A percentile compares a stretch with the other conserved stretches of the same genome.
Conservation (phyloP, 2,113 vertebrate species). For the Bubo blakistoni region DNA sequence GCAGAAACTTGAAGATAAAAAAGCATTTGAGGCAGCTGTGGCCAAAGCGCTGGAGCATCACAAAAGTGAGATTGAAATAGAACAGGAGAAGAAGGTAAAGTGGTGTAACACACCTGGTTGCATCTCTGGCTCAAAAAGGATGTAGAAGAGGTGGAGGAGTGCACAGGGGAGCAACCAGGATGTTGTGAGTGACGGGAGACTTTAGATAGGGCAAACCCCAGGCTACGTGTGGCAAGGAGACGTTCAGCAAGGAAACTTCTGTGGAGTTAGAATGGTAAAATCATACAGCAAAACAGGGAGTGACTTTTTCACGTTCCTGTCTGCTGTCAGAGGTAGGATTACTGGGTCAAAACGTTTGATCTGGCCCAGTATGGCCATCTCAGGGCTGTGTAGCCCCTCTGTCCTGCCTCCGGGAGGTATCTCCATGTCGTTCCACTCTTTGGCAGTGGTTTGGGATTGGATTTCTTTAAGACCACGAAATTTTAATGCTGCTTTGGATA, state of each 20-base stretch:
- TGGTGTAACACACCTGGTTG: rapidly evolving
- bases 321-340: background rate
- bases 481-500: background rate
- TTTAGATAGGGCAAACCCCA: background rate
- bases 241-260: background rate
- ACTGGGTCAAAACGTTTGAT: background rate
- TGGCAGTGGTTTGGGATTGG: background rate
- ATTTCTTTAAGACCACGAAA: background rate
- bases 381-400: background rate
- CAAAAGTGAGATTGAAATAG: constrained; percentile 78
- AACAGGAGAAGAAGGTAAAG: constrained; percentile 89
- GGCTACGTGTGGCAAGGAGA: background rate
- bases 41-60: constrained; percentile 80
- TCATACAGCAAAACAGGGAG: rapidly evolving
- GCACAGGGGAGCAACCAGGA: background rate
- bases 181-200: background rate
- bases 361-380: background rate
- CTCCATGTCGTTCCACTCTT: background rate
- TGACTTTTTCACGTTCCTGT: rapidly evolving
- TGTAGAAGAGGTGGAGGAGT: background rate
- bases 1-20: constrained; percentile 88
- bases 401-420: background rate
- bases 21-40: constrained; percentile 78
- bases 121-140: background rate
- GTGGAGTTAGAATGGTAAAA: background rate